Base-by-base conservation (phyloP, 1,140 invertebrate species). In the Cotesia chilonis region DNA sequence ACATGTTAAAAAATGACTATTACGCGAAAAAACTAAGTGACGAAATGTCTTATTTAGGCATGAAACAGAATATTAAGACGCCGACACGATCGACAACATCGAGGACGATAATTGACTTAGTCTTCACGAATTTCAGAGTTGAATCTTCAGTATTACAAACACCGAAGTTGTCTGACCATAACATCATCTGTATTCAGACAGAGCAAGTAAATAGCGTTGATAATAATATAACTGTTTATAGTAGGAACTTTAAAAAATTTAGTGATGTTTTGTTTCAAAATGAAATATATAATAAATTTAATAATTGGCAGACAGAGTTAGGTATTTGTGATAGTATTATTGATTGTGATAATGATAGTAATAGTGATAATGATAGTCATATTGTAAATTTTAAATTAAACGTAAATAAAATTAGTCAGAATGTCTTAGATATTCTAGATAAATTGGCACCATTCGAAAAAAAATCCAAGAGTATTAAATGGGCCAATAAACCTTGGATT, bases 131-230 rank as follows among this genome's bases (percentile, higher is more conserved):
- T 61, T 61, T 63, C 12, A n/a, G 17, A 36, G 20, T 71, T 17
- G 17, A 35, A 20, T 54, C 61, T 14, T 20, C 64, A 36, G 60
- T 71, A 65, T 38, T 71, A 12, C 7, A 4, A 36, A 71, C 59
- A 12, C 70, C 70, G 38, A 71, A 64, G 54, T 65, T 71, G 28
- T 61, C 70, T 38, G 60, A 71, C 20, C 70, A 71, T 38, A 14
- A 41, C 9, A 51, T 67, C 17, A 35, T 63, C 10, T 10, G 36
- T 10, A 63, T 63, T 35, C 20, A 63, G 5, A n/a, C 10, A n/a
- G 28, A 28, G 7, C 4, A 63, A 10, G 10, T 4, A 9, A 51
- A 9, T 63, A 36, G n/a, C 36, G n/a, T 28, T 4, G n/a, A 63
- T 10, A 63, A 35, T 12, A 5, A 28, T 20, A 28, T 4, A 36